phyloP scores from a whole-genome alignment of 1,140 invertebrate species.

The Chrysomallon squamiferum region DNA sequence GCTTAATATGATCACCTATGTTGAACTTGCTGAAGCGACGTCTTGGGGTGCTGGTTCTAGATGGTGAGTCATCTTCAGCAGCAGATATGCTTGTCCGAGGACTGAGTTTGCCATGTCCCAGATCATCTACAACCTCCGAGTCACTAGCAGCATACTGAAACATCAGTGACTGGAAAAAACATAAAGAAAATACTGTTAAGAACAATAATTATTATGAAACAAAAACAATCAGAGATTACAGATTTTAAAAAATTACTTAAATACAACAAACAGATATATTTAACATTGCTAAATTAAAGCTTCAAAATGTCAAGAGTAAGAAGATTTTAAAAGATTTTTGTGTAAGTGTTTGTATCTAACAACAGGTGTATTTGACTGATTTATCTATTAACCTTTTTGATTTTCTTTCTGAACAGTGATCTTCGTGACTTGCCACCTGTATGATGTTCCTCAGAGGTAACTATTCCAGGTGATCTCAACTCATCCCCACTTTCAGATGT shows the following conservation, averaged over 20 bases:
- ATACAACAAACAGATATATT: too few relatives aligned
- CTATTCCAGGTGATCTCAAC: conserved; percentile 19
- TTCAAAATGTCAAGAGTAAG: too few relatives aligned
- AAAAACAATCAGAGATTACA: too few relatives aligned
- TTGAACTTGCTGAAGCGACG: conserved; percentile 60
- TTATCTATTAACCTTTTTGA: conserved; percentile 47
- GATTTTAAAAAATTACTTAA: too few relatives aligned
- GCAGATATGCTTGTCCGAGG: conserved; percentile 52
- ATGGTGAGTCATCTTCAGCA: conserved; percentile 53
- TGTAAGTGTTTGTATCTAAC: too few relatives aligned
- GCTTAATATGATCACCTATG: conserved; percentile 40
- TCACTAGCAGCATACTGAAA: conserved; percentile 55
- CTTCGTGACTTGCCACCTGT: conserved; percentile 38
- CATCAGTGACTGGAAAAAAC: conserved; percentile 31
- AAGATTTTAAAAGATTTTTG: too few relatives aligned
- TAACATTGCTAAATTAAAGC: too few relatives aligned
- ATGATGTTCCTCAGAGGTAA: conserved; percentile 15
- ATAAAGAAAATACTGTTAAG: neutral
- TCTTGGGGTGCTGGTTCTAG: conserved; percentile 47
- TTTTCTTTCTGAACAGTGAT: conserved; percentile 57
- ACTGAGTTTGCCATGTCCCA: conserved; percentile 35
- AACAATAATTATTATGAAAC: neutral
- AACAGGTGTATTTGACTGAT: too few relatives aligned
- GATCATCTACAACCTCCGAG: conserved; percentile 55
- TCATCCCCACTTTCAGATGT: conserved; percentile 62